Evolutionary conservation across 2,113 vertebrate species (phyloP), one percentile per base, ranked within the genome.

Genomic region (rat (Rattus norvegicus)): DNA sequence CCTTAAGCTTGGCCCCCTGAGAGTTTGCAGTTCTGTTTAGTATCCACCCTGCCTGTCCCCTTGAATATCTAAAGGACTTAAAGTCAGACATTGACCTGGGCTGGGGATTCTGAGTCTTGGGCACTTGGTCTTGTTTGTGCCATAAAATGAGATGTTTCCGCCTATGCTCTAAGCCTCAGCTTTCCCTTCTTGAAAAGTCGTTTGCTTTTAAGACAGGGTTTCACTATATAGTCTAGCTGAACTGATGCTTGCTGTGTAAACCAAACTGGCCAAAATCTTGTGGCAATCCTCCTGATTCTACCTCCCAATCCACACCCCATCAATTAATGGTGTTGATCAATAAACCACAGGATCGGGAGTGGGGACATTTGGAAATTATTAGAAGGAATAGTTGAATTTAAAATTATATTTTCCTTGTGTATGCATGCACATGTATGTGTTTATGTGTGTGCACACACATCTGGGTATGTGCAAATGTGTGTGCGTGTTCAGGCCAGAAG

Each of bases 171-270:
- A 59, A 47, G 67, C 65, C 84, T 94, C 90, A 56, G 63, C 93
- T 92, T 75, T 26, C 92, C 39, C 63, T 89, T 88, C 70, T 36
- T 88, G 36, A 91, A 90, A 93, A 43, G 81, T 49, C 33, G 24
- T 39, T 67, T 86, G 49, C 63, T 67, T 85, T 67, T 19, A 26
- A 39, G 43, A 86, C 59, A 63, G 61, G 10, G 16, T 67, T 69
- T 69, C 19, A 4, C 43, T 52, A 52, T 7, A 5, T n/a, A 69
- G 85, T 49, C 63, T 49, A 36, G 9, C 43, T 52, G 63, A 47
- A 33, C 17, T 69, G 43, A 19, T 52, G 67, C 17, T 20, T 69
- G 43, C 28, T 33, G 16, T 20, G 28, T 49, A 49, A 16, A 36
- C 19, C 85, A 36, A 24, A 33, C 10, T 49, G 65, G 65, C 65